phyloP scores from a whole-genome alignment of 2,113 vertebrate species.

The Entomyzon cyanotis region DNA sequence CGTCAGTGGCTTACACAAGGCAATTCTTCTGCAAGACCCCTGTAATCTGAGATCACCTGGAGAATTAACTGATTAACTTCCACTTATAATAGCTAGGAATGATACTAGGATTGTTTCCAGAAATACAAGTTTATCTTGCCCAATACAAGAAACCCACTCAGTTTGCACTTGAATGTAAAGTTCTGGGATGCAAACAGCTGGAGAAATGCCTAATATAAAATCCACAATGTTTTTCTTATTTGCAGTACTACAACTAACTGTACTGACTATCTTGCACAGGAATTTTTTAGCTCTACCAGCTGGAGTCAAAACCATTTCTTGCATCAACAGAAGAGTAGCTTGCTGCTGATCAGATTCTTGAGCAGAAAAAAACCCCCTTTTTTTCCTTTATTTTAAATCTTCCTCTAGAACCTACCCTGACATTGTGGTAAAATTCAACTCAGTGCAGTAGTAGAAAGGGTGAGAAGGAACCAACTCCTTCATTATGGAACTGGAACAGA shows the following conservation, averaged over 20 bases:
- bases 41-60: neutral
- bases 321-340: neutral
- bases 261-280: accelerated
- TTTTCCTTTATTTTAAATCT: neutral
- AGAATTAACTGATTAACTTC: neutral
- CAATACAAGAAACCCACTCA: neutral
- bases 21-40: neutral
- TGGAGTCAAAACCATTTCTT: neutral
- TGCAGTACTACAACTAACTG: neutral
- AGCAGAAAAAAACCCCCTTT: accelerated
- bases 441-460: neutral
- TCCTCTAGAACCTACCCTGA: neutral
- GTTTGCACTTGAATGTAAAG: neutral
- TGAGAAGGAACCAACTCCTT: neutral
- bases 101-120: neutral
- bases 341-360: neutral
- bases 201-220: neutral
- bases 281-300: neutral
- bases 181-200: neutral
- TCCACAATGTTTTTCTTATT: neutral
- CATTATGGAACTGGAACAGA: neutral
- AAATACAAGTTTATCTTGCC: neutral
- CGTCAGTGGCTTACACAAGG: neutral
- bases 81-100: neutral
- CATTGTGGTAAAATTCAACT: neutral